A percentile compares a stretch with the other conserved stretches of the same genome.
These are phyloP conservation scores for Xiphias gladius DNA, from an alignment of 2,113 vertebrate species.

Conservation along the genomic window DNA sequence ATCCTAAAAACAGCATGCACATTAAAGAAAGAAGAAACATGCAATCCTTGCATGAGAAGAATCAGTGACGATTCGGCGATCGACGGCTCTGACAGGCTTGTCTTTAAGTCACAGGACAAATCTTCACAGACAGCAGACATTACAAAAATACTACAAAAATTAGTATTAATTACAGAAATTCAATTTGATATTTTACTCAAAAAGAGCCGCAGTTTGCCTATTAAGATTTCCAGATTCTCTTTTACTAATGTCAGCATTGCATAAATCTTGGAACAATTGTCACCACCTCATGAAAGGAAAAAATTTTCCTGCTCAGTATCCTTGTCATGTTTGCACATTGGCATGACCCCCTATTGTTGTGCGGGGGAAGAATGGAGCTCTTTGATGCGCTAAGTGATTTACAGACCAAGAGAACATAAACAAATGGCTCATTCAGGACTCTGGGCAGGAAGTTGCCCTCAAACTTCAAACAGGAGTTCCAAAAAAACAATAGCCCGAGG, in stretches of 20 bases:
- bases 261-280: conserved; percentile 79
- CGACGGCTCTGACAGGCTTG: neutral
- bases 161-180: neutral
- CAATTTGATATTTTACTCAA: neutral
- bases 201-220: conserved; percentile 4
- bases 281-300: conserved; percentile 78
- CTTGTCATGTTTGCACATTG: conserved; percentile 82
- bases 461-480: conserved; percentile 82
- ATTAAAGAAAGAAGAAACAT: neutral
- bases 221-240: conserved; percentile 44
- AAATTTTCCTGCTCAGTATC: conserved; percentile 79
- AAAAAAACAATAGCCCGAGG: conserved; percentile 79
- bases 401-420: conserved; percentile 80
- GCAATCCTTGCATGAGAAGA: neutral
- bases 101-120: neutral
- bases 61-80: neutral
- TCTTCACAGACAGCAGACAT: neutral
- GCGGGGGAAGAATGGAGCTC: conserved; percentile 70
- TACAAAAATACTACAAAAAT: neutral
- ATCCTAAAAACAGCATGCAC: neutral
- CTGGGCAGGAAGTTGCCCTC: conserved; percentile 82
- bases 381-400: conserved; percentile 88
- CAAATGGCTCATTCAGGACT: conserved; percentile 82
- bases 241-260: conserved; percentile 56
- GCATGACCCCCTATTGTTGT: conserved; percentile 80